phyloP scores from a whole-genome alignment of 2,888 invertebrate species.

The Tupiocoris notatus region DNA sequence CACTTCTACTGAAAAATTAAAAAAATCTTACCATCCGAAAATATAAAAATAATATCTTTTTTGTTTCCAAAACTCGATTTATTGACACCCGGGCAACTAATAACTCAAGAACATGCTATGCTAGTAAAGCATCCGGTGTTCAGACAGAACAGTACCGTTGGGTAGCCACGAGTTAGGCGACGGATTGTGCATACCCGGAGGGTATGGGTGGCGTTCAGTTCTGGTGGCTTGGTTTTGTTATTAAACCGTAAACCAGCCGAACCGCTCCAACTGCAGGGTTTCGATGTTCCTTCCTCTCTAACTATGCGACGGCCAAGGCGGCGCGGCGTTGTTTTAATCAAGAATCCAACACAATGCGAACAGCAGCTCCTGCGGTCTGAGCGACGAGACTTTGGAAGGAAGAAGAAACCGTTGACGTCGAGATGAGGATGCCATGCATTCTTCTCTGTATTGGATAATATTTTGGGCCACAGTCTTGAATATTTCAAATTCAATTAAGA shows the following conservation, averaged over 20 bases:
- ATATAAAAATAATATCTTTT: no score
- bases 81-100: no score
- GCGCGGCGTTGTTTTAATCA: not conserved
- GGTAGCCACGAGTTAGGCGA: no score
- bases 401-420: not conserved
- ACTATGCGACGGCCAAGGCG: not conserved
- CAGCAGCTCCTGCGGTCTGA: not conserved
- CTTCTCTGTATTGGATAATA: not conserved
- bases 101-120: no score
- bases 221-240: not conserved
- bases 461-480: not conserved
- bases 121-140: no score
- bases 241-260: not conserved
- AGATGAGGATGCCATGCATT: not conserved
- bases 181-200: no score
- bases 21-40: no score
- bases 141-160: no score
- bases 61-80: no score
- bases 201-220: no score
- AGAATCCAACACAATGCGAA: not conserved
- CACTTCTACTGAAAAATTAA: no score
- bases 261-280: not conserved
- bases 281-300: not conserved
- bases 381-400: not conserved
- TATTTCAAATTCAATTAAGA: no score